phyloP scores from a whole-genome alignment of 1,140 invertebrate genomes.

The Palaemon carinicauda region DNA sequence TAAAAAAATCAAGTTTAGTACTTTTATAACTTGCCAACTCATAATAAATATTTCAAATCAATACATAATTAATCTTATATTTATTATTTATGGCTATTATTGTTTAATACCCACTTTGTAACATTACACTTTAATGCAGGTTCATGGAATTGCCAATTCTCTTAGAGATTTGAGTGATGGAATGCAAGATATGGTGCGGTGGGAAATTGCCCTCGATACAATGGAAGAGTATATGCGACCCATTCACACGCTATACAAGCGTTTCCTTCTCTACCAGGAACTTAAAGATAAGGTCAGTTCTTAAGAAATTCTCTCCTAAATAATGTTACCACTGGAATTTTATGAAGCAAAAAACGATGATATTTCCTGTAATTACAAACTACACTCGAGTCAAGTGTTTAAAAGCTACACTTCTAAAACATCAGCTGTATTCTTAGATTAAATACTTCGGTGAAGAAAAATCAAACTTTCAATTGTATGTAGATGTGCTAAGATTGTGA shows the following conservation, averaged over 20 bases:
- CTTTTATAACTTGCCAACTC: neutral
- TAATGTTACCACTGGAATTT: neutral
- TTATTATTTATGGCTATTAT: neutral
- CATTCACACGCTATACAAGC: conserved; percentile 59
- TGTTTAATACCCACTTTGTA: neutral
- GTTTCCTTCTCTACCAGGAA: conserved; percentile 54
- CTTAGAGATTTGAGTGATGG: conserved; percentile 50
- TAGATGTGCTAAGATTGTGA: too few species aligned
- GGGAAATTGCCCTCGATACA: conserved; percentile 60
- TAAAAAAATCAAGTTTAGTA: neutral
- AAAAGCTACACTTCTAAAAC: neutral
- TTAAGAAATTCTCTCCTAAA: neutral
- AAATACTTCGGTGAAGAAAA: too few species aligned
- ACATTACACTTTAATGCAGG: neutral
- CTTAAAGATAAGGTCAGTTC: conserved; percentile 42
- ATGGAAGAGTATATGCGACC: conserved; percentile 58
- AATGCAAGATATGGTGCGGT: conserved; percentile 58
- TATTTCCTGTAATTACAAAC: too few species aligned
- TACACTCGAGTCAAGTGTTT: neutral
- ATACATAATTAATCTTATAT: neutral
- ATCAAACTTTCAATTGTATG: too few species aligned
- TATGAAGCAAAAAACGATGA: neutral
- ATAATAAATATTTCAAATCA: neutral
- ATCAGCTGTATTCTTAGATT: too few species aligned
- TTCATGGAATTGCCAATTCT: conserved; percentile 57